These are phyloP conservation scores for Tetramorium bicarinatum DNA, from an alignment of 2,888 invertebrate species.

Conservation along the genomic window DNA sequence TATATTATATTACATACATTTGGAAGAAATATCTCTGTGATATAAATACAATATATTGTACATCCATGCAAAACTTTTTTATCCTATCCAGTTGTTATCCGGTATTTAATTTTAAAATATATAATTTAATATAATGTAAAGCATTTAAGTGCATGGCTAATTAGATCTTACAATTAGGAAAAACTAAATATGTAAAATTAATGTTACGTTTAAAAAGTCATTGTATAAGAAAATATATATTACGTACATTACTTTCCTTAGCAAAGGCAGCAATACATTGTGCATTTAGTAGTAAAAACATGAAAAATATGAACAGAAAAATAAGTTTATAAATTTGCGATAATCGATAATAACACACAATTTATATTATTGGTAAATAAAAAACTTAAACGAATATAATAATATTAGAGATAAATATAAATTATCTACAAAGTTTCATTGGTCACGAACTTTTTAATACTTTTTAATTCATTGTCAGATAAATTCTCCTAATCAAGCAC, in stretches of 20 bases:
- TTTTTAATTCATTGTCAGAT: too few relatives aligned
- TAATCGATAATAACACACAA: background rate
- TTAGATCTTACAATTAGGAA: background rate
- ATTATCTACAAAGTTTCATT: background rate
- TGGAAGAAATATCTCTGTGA: background rate
- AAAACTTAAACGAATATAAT: background rate
- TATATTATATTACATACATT: background rate
- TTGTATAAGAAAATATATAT: background rate
- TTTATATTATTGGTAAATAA: background rate
- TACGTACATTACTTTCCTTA: background rate
- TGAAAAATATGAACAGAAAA: background rate
- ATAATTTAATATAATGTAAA: background rate
- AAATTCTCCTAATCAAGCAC: background rate
- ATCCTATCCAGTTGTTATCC: background rate
- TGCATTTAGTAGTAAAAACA: background rate
- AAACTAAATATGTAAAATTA: background rate
- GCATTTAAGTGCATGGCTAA: background rate
- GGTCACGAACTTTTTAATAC: conserved; percentile 3
- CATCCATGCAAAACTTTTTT: background rate
- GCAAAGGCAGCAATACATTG: background rate
- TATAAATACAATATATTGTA: background rate
- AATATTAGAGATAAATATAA: background rate
- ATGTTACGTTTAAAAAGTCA: background rate
- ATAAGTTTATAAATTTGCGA: background rate
- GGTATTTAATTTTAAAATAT: background rate